phyloP scores from a whole-genome alignment of 2,797 vertebrate genomes.

The Triplophysa yarkandensis region DNA sequence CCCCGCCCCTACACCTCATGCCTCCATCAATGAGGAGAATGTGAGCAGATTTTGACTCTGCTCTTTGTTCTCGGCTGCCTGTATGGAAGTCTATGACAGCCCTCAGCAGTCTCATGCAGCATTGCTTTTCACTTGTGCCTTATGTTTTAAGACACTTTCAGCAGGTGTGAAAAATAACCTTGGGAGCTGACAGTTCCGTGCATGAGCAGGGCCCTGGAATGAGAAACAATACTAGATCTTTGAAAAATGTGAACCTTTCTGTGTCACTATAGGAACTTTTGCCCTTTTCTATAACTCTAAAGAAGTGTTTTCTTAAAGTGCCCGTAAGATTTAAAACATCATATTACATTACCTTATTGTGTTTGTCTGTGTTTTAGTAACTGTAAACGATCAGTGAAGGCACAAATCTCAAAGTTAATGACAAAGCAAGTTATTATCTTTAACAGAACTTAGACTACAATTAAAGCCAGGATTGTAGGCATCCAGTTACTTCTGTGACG shows the following conservation, averaged over 20 bases:
- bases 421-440: too few species aligned
- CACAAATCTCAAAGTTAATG: too few species aligned
- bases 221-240: constrained; percentile 23
- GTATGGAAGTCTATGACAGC: constrained; percentile 40
- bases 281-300: constrained; percentile 22
- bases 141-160: constrained; percentile 21
- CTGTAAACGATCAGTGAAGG: too few species aligned
- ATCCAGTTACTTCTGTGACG: too few species aligned
- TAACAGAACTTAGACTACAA: too few species aligned
- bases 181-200: constrained; percentile 21
- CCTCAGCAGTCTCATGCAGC: constrained; percentile 36
- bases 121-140: constrained; percentile 13
- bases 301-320: too few species aligned
- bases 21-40: constrained; percentile 42
- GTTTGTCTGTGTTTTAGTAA: too few species aligned
- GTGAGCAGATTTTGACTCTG: constrained; percentile 39
- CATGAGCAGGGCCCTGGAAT: not conserved
- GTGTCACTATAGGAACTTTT: constrained; percentile 9
- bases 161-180: constrained; percentile 18
- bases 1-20: constrained; percentile 26
- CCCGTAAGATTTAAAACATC: too few species aligned
- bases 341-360: too few species aligned
- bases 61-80: constrained; percentile 54
- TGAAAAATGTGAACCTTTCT: constrained; percentile 3
- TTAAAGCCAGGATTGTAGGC: too few species aligned